Conservation (phyloP, 2,888 invertebrate genomes). For the Drosophila bunnanda region DNA sequence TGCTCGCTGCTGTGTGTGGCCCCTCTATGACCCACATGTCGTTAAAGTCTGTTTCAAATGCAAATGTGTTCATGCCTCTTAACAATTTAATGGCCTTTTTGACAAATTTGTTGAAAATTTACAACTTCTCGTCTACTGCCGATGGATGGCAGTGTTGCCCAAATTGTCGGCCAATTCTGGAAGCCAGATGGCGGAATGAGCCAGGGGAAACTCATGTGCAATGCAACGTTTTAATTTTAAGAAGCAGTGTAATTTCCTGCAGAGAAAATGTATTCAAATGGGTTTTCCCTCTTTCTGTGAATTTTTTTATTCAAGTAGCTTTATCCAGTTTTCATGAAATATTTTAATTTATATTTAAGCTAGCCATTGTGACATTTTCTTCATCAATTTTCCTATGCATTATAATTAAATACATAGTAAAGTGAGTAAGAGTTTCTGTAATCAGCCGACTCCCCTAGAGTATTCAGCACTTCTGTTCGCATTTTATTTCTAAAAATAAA, state of each 20-base stretch:
- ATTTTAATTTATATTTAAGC: neutral
- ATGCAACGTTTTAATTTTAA: conserved; percentile 5
- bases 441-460: neutral
- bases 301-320: neutral
- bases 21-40: conserved; percentile 40
- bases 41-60: conserved; percentile 28
- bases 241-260: neutral
- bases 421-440: neutral
- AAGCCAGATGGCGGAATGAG: conserved; percentile 27
- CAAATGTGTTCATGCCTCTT: conserved; percentile 25
- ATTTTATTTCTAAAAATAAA: conserved; percentile 64
- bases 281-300: neutral
- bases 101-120: conserved; percentile 76
- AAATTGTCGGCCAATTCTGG: conserved; percentile 9
- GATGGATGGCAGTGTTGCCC: conserved; percentile 48
- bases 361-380: no score
- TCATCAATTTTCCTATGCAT: no score
- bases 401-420: neutral
- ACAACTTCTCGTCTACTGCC: conserved; percentile 52
- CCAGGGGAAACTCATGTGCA: neutral
- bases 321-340: neutral
- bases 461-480: conserved; percentile 26
- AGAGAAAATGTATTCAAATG: neutral
- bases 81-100: conserved; percentile 66
- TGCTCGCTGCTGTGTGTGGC: conserved; percentile 41